phyloP scores from a whole-genome alignment of 2,797 vertebrate species.

The Microcaecilia unicolor region DNA sequence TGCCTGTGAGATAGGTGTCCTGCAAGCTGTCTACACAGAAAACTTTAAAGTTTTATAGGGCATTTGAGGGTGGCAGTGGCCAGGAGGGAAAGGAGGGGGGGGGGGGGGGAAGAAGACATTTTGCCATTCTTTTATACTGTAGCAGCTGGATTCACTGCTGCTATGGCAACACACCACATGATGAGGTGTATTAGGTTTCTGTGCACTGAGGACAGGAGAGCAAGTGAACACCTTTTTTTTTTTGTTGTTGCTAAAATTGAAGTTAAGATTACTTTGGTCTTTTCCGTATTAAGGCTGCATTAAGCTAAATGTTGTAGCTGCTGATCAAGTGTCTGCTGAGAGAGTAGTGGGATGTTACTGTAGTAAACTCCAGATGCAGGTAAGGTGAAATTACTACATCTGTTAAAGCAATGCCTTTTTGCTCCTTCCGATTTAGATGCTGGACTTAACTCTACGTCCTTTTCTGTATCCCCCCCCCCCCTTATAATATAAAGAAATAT shows the following conservation, averaged over 20 bases:
- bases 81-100: conserved; percentile 34
- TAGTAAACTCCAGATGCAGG: conserved; percentile 42
- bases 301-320: conserved; percentile 34
- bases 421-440: neutral
- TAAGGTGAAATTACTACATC: conserved; percentile 33
- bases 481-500: too few species aligned
- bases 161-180: conserved; percentile 94
- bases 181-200: conserved; percentile 95
- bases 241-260: conserved; percentile 27
- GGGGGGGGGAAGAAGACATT: conserved; percentile 49
- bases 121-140: conserved; percentile 73
- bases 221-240: conserved; percentile 58
- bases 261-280: conserved; percentile 53
- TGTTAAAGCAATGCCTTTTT: conserved; percentile 6
- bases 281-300: conserved; percentile 28
- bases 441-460: too few species aligned
- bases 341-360: conserved; percentile 15
- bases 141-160: conserved; percentile 81
- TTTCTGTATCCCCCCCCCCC: too few species aligned
- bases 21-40: conserved; percentile 31
- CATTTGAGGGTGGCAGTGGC: neutral
- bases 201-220: conserved; percentile 61
- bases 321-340: conserved; percentile 20
- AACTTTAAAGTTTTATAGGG: too few species aligned
- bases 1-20: conserved; percentile 33